Base-by-base conservation (phyloP, 37 sponge, comb jelly and placozoan genomes). In the Sycon ciliatum region DNA sequence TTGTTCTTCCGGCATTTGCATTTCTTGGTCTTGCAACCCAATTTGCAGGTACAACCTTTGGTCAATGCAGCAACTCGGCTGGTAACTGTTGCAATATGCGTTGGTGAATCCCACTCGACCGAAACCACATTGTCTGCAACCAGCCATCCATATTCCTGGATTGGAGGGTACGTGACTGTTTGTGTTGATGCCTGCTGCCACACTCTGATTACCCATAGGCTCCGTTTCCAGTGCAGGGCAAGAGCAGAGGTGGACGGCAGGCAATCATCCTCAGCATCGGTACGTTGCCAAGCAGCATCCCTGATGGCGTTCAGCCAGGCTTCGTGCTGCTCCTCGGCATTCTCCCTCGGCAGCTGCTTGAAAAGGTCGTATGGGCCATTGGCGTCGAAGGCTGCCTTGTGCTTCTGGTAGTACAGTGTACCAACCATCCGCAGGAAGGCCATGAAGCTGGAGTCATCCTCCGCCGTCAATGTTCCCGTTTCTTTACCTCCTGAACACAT, bases 31-130 rank as follows among this genome's bases (percentile, higher is more conserved):
- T 36, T 3, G 39, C 69, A 68, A 36, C 69, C 69, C 3, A 27
- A 27, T 24, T 36, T 34, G 36, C 69, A 68, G 24, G 42, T 26
- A 68, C 69, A 68, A 26, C 69, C 69, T 35, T 35, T 1, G 1
- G 38, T 29, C 3, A 68, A 26, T 3, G 7, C 4, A 1, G 39
- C 2, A 4, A 71, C 72, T 35, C 72, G 24, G 11, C 3, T 6
- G 3, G 2, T 53, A 1, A 71, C 27, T 2, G 1, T 2, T 34
- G 27, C 1, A 1, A 71, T 26, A 35, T 71, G 49, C 3, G 27
- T 34, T 2, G 16, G 20, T 53, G 54, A 5, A 3, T 71, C 72
- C 72, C 72, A 71, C 1, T 52, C 56, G 9, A 71, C 56, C 26
- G 2, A 13, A 2, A 68, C 2, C 3, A 4, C 1, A 35, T 36